These are phyloP conservation scores for Gasterosteus aculeatus DNA, from an alignment of 2,113 vertebrate species.

Conservation along the genomic window DNA sequence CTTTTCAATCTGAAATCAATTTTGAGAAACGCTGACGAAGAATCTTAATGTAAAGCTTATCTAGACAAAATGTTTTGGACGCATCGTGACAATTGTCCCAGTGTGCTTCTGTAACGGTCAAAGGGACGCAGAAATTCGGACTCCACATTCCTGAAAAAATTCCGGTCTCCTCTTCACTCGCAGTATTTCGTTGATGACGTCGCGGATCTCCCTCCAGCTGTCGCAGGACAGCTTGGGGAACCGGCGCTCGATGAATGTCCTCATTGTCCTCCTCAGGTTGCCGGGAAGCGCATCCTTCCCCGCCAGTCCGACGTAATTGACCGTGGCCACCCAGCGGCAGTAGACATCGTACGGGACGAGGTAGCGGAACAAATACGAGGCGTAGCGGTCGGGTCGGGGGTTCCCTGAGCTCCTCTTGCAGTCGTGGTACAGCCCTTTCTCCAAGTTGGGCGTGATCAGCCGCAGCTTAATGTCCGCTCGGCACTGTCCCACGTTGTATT, in stretches of 20 bases:
- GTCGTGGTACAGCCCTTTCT: constrained; percentile 69
- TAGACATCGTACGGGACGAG: constrained; percentile 72
- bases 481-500: constrained; percentile 70
- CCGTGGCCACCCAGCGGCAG: constrained; percentile 73
- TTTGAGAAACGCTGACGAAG: not conserved
- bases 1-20: constrained; percentile 7
- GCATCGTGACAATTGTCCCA: constrained; percentile 71
- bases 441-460: constrained; percentile 61
- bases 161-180: constrained; percentile 70
- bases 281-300: constrained; percentile 71
- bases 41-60: constrained; percentile 18
- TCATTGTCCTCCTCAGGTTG: constrained; percentile 71
- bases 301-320: constrained; percentile 74
- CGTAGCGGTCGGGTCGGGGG: constrained; percentile 70
- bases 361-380: constrained; percentile 76
- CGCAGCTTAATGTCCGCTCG: constrained; percentile 72
- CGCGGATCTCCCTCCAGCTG: constrained; percentile 73
- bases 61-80: constrained; percentile 8
- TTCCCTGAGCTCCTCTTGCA: constrained; percentile 60
- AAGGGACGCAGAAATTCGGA: constrained; percentile 28
- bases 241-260: constrained; percentile 67
- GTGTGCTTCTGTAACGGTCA: constrained; percentile 59
- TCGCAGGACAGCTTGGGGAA: constrained; percentile 64
- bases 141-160: constrained; percentile 64
- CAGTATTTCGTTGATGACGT: constrained; percentile 74